A percentile compares a stretch with the other conserved stretches of the same genome.
These are phyloP conservation scores for Alosa alosa DNA, from an alignment of 2,113 vertebrate genomes.

Conservation along the genomic window DNA sequence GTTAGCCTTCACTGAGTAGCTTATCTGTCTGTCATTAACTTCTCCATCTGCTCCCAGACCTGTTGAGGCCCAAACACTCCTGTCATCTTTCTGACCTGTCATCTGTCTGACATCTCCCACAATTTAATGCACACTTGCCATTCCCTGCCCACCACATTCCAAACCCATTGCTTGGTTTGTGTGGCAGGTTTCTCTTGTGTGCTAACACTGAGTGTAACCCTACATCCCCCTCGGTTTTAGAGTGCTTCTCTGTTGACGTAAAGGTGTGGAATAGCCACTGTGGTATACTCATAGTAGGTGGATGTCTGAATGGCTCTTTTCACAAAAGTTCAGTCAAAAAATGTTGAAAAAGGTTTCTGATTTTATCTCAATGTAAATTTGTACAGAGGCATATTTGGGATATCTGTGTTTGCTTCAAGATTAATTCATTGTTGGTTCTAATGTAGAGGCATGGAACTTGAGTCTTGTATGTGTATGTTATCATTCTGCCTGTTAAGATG, in stretches of 20 bases:
- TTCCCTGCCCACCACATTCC: neutral
- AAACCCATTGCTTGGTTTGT: neutral
- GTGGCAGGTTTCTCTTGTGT: neutral
- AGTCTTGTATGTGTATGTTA: neutral
- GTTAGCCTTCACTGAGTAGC: neutral
- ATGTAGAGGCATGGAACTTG: neutral
- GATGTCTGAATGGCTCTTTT: neutral
- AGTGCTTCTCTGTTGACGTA: neutral
- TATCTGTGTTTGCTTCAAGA: neutral
- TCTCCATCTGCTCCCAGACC: neutral
- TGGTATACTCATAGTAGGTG: neutral
- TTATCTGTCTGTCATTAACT: neutral
- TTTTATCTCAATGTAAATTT: neutral
- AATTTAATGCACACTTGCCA: neutral
- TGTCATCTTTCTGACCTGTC: neutral
- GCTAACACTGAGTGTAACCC: neutral
- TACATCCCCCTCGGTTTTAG: neutral
- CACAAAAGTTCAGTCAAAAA: neutral
- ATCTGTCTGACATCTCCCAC: neutral
- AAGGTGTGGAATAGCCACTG: neutral
- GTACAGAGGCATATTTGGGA: neutral
- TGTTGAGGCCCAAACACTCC: neutral
- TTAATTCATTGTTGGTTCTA: neutral
- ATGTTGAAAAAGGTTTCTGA: neutral
- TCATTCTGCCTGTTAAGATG: neutral